Evolutionary conservation across 2,888 invertebrate species (phyloP).

Genomic region (Stenchaetothrips biformis): DNA sequence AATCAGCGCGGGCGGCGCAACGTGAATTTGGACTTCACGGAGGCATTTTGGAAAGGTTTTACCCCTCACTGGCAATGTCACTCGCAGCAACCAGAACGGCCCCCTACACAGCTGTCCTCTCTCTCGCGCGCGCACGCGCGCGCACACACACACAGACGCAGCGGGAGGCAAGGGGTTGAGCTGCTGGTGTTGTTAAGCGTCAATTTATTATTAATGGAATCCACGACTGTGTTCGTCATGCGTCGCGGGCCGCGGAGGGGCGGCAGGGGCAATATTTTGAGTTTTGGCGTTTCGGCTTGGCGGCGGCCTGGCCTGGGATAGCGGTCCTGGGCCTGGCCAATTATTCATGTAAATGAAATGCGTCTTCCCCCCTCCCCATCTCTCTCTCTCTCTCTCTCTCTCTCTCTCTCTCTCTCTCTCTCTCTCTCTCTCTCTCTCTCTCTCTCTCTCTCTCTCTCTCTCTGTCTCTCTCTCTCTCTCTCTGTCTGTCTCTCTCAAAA

Average conservation of each 20-base stretch:
- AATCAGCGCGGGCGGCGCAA: too few relatives aligned
- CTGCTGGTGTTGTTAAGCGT: constrained; percentile 3
- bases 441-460: not conserved
- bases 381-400: too few relatives aligned
- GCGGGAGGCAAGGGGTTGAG: not conserved
- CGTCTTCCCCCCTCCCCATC: not conserved
- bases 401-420: too few relatives aligned
- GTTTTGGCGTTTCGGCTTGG: not conserved
- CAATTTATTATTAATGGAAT: constrained; percentile 13
- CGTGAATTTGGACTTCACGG: too few relatives aligned
- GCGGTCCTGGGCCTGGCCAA: not conserved
- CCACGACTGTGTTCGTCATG: constrained; percentile 10
- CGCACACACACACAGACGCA: not conserved
- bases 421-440: not conserved
- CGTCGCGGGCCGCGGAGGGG: not conserved
- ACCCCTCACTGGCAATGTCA: not conserved
- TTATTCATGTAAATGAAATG: constrained; percentile 15
- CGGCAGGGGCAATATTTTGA: constrained; percentile 10
- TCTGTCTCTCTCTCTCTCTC: too few relatives aligned
- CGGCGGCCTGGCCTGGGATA: not conserved
- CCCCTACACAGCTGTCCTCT: not conserved
- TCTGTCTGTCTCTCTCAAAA: too few relatives aligned
- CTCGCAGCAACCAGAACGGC: not conserved
- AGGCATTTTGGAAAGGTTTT: too few relatives aligned
- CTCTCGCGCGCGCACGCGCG: not conserved